Conservation (phyloP, 1,140 invertebrate species). For the Marisa cornuarietis region DNA sequence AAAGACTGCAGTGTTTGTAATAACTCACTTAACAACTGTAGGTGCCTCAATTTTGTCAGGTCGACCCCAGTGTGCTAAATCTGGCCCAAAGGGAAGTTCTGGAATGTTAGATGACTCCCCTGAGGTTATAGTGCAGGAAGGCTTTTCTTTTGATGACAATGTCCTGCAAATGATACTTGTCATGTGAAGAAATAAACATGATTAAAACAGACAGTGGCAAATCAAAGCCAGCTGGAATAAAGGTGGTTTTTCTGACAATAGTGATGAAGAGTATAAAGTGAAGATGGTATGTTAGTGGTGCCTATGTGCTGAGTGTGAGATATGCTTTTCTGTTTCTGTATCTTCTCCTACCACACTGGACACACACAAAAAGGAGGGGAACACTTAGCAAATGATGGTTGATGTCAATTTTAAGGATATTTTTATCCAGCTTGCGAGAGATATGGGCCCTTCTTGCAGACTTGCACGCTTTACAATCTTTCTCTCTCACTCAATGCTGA, state of each 20-base stretch:
- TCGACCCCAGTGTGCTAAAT: conserved; percentile 57
- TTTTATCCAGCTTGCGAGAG: too few species aligned
- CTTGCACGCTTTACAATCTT: too few species aligned
- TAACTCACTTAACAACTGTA: conserved; percentile 46
- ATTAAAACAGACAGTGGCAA: background rate
- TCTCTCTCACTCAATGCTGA: too few species aligned
- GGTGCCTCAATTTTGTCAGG: conserved; percentile 52
- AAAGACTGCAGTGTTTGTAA: background rate
- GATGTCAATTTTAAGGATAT: too few species aligned
- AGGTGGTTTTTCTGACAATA: background rate
- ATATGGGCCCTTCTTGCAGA: too few species aligned
- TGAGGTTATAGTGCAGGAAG: background rate
- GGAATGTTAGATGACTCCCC: background rate
- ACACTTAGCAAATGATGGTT: too few species aligned
- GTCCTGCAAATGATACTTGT: background rate
- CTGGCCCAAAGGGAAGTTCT: conserved; percentile 44
- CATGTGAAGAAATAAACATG: background rate
- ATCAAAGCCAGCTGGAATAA: background rate
- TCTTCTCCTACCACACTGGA: too few species aligned
- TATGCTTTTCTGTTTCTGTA: too few species aligned
- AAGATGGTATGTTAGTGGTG: background rate
- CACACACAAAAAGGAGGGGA: too few species aligned
- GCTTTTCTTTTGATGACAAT: conserved; percentile 1
- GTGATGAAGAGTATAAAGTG: background rate
- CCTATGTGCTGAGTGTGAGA: too few species aligned